Conservation (phyloP, 23 tunicate species). For the Trididemnum miniatum region DNA sequence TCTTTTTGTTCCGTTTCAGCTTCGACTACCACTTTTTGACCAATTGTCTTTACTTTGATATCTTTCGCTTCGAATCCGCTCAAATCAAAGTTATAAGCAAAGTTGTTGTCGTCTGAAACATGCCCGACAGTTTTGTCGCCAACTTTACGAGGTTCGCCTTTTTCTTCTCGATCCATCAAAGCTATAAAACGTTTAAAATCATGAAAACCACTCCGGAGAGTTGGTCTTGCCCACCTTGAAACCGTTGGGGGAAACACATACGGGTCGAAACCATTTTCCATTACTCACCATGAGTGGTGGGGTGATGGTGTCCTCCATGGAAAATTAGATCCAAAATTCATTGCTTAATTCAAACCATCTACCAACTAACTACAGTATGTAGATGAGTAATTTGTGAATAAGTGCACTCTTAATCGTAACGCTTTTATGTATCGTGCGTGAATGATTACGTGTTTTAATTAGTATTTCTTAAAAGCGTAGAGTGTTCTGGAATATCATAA, state of each 20-base stretch:
- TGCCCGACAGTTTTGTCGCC: background rate
- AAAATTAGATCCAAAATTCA: background rate
- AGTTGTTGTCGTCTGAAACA: conserved; percentile 25
- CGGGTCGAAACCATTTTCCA: background rate
- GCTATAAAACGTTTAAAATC: background rate
- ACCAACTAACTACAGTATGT: no score
- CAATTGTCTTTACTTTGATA: conserved; percentile 48
- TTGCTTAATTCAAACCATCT: no score
- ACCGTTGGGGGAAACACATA: background rate
- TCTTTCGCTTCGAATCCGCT: conserved; percentile 25
- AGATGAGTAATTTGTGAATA: no score
- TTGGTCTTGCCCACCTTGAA: conserved; percentile 2
- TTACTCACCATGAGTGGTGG: background rate
- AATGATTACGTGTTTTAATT: no score
- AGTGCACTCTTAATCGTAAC: no score
- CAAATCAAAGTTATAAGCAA: conserved; percentile 34
- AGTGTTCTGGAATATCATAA: no score
- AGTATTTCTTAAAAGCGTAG: no score
- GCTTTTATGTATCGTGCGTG: no score
- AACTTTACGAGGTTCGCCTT: background rate
- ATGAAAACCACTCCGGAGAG: background rate
- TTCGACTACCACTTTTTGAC: conserved; percentile 53
- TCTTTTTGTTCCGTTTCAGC: conserved; percentile 32
- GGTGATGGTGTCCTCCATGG: background rate
- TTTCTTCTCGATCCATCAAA: background rate